Conservation (phyloP, 2,888 invertebrate genomes). For the Schrankia costaestrigalis region DNA sequence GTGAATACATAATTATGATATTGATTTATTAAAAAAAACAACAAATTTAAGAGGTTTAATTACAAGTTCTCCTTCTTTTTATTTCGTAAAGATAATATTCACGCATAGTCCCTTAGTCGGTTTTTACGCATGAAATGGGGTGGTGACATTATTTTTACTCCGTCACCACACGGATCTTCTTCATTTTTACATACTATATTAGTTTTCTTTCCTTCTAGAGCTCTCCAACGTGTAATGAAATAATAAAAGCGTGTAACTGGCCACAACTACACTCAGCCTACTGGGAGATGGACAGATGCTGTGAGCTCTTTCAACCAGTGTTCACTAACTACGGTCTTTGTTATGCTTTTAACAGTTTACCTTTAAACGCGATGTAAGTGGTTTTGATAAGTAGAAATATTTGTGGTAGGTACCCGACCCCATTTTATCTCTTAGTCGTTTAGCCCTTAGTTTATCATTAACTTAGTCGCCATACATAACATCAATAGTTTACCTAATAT, state of each 20-base stretch:
- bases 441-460: not conserved
- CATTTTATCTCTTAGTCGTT: not conserved
- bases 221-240: slow-evolving; percentile 62
- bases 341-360: slow-evolving; percentile 69
- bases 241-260: slow-evolving; percentile 71
- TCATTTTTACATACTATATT: too few species aligned
- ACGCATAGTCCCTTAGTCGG: too few species aligned
- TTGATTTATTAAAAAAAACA: too few species aligned
- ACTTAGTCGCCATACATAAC: too few species aligned
- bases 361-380: slow-evolving; percentile 67
- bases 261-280: slow-evolving; percentile 46
- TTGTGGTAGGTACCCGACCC: too few species aligned
- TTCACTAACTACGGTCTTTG: slow-evolving; percentile 71
- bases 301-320: slow-evolving; percentile 61
- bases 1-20: too few species aligned
- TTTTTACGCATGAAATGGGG: too few species aligned
- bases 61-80: not conserved
- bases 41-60: too few species aligned
- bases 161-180: too few species aligned
- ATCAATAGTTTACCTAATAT: too few species aligned
- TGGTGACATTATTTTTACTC: too few species aligned
- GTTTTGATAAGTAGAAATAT: not conserved
- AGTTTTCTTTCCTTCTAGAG: too few species aligned
- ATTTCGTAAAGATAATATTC: not conserved
- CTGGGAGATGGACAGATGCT: slow-evolving; percentile 61